Evolutionary conservation across 30 jellyfish, hydroid and myxozoan genomes (phyloP), one percentile per base, ranked within the genome.

Genomic region (Aurelia aurita): DNA sequence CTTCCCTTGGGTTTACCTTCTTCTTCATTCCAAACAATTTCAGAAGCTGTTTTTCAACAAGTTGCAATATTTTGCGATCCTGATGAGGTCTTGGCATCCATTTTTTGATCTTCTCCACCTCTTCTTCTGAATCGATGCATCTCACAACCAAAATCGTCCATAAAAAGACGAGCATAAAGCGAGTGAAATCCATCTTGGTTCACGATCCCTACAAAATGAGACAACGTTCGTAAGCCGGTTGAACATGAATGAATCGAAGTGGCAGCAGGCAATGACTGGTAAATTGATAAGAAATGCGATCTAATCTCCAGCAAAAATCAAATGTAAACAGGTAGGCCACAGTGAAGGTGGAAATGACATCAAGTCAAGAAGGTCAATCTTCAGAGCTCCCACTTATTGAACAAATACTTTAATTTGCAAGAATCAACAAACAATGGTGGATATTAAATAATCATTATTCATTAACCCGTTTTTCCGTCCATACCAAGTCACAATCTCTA

Each of bases 11-110:
- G 43, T 31, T 43, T 19, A 87, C 96, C 47, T 58, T 84, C 62
- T 46, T 72, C 28, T 67, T 79, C 77, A 91, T 63, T 39, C 98
- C 98, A 35, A 91, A 60, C 64, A 91, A 43, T 18, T 57, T 82
- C 67, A 86, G 31, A 34, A 91, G 72, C 57, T 86, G 83, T 75
- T 79, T 64, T 35, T 91, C 98, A 3, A 80, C 94, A 34, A 67
- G 57, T 43, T 58, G 72, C 90, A 60, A 23, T 45, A 65, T 46
- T 58, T 28, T 51, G 25, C 76, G 82, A 16, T 69, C 65, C 18
- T 57, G 64, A n/a, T 46, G 70, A 43, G 90, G 89, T 73, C 77
- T 35, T 51, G 88, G 89, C 84, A 74, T 83, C 87, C 74, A 32
- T 79, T 34, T 61, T 25, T 51, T 74, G 1, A 51, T 77, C 23